Evolutionary conservation across 2,797 vertebrate species (phyloP).

Genomic region (Podarcis lilfordi): DNA sequence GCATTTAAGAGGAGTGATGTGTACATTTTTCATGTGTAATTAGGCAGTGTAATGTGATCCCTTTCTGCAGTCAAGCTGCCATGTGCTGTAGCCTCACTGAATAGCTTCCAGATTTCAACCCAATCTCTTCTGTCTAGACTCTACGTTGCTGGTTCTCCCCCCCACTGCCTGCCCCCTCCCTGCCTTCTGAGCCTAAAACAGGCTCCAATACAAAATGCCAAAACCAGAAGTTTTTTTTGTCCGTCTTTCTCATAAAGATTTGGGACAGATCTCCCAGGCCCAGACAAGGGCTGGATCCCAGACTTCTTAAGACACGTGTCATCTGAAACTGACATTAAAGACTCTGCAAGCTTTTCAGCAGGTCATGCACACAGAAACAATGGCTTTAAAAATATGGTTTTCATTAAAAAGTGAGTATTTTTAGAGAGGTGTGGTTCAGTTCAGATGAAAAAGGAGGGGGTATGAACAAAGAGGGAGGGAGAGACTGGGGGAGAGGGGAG

Average conservation of each 20-base stretch:
- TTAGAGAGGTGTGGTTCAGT: conserved; percentile 80
- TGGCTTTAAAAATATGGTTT: conserved; percentile 78
- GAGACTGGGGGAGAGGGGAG: conserved; percentile 56
- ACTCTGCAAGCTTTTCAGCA: conserved; percentile 76
- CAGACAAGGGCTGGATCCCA: conserved; percentile 73
- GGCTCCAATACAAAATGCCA: conserved; percentile 83
- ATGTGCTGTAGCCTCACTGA: conserved; percentile 80
- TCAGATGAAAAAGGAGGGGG: conserved; percentile 67
- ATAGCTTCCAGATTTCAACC: conserved; percentile 90
- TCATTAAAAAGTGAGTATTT: conserved; percentile 82
- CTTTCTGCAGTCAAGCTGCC: conserved; percentile 79
- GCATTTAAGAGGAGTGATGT: conserved; percentile 74
- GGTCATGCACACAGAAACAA: conserved; percentile 66
- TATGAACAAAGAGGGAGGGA: conserved; percentile 55
- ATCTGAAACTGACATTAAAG: conserved; percentile 80
- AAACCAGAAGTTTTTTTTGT: conserved; percentile 81
- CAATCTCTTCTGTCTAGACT: conserved; percentile 91
- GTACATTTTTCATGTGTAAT: conserved; percentile 88
- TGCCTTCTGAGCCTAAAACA: conserved; percentile 76
- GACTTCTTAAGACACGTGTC: conserved; percentile 81
- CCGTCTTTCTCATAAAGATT: conserved; percentile 81
- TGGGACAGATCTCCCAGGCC: conserved; percentile 77
- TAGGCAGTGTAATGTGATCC: conserved; percentile 88
- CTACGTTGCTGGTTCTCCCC: conserved; percentile 84
- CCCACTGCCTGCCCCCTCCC: background rate